Evolutionary conservation across 1,140 invertebrate species (phyloP).

Genomic region (Leptinotarsa undecemlineata): DNA sequence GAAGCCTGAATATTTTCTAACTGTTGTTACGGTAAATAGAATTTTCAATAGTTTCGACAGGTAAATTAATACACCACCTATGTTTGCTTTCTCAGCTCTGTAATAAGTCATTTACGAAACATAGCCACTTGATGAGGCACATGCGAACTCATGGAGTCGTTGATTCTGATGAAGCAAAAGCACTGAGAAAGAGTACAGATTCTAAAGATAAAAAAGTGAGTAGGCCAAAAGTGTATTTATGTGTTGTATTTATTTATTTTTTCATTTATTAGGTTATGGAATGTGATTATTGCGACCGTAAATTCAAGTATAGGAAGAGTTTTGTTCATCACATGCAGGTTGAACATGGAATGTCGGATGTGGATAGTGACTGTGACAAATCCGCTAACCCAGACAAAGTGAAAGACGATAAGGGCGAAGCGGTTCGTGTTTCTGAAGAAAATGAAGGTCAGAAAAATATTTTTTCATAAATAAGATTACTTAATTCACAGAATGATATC

Average conservation of each 20-base stretch:
- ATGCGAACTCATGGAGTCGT: conserved; percentile 43
- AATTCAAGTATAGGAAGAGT: conserved; percentile 55
- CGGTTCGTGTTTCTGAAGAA: not conserved
- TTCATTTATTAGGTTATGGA: conserved; percentile 43
- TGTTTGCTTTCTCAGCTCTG: conserved; percentile 48
- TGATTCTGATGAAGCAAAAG: conserved; percentile 37
- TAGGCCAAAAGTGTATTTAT: conserved; percentile 4
- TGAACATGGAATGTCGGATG: conserved; percentile 53
- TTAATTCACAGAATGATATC: no score
- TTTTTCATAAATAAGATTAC: no score
- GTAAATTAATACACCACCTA: conserved; percentile 43
- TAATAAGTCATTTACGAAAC: conserved; percentile 52
- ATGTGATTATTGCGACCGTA: conserved; percentile 55
- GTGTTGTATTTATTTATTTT: no score
- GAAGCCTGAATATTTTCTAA: no score
- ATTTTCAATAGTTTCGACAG: not conserved
- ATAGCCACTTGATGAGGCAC: conserved; percentile 50
- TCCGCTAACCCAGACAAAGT: not conserved
- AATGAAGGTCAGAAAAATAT: not conserved
- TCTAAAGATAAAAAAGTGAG: conserved; percentile 38
- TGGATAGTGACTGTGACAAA: conserved; percentile 32
- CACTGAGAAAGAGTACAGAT: conserved; percentile 9
- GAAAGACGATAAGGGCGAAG: not conserved
- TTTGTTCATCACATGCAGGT: conserved; percentile 53
- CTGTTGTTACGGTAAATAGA: not conserved